A percentile compares a stretch with the other conserved stretches of the same genome.
These are phyloP conservation scores for Microhierax caerulescens DNA, from an alignment of 2,797 vertebrate species.

Conservation along the genomic window DNA sequence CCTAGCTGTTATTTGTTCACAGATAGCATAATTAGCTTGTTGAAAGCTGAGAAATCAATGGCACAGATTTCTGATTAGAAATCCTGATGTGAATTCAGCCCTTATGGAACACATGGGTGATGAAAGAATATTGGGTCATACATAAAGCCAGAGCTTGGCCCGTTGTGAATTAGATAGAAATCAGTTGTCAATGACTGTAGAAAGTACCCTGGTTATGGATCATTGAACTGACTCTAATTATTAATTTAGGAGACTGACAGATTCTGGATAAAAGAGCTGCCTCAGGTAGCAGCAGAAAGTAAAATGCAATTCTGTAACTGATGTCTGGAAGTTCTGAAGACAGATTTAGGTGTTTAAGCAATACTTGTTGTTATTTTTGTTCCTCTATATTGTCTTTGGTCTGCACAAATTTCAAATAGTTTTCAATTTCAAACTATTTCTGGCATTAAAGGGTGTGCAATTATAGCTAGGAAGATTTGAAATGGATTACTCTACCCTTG, in stretches of 20 bases:
- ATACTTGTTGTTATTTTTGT: not conserved
- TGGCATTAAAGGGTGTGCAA: not conserved
- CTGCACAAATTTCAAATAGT: not conserved
- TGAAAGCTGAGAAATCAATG: not conserved
- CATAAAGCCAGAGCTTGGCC: not conserved
- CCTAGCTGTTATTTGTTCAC: not conserved
- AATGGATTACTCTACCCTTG: not conserved
- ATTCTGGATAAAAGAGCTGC: not conserved
- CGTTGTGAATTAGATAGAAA: not conserved
- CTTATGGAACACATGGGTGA: not conserved
- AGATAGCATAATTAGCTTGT: not conserved
- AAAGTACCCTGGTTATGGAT: conserved; percentile 12
- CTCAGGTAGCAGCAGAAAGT: not conserved
- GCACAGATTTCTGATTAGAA: not conserved
- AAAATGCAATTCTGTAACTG: not conserved
- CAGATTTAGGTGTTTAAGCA: not conserved
- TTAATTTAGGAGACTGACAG: conserved; percentile 40
- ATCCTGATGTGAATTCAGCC: not conserved
- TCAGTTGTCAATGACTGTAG: conserved; percentile 14
- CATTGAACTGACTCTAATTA: conserved; percentile 30
- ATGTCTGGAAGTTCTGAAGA: not conserved
- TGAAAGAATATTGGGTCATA: not conserved
- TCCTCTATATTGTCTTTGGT: not conserved
- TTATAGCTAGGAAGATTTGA: not conserved
- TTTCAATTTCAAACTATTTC: not conserved